These are phyloP conservation scores for human (Homo sapiens) DNA, from an alignment of 2,113 vertebrate species.

Conservation along the genomic window DNA sequence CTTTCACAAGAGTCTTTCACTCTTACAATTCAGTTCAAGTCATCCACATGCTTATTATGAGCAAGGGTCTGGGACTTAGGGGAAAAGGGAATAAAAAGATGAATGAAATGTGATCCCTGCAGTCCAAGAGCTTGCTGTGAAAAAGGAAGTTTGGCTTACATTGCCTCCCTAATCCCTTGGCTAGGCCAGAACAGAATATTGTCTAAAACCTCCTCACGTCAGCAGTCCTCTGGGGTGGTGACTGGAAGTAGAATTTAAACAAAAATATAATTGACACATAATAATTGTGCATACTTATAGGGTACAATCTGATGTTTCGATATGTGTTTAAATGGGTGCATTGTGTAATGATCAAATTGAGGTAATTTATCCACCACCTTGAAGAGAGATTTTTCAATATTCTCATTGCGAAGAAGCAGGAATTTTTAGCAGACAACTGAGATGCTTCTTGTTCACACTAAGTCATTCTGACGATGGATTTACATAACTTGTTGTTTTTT, in stretches of 20 bases:
- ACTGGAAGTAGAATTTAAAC: not conserved
- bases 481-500: not conserved
- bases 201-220: not conserved
- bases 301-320: not conserved
- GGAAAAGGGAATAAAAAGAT: not conserved
- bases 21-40: not conserved
- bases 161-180: not conserved
- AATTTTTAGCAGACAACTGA: not conserved
- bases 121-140: not conserved
- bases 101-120: not conserved
- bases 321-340: not conserved
- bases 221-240: not conserved
- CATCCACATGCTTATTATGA: conserved; percentile 25
- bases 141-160: not conserved
- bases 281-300: not conserved
- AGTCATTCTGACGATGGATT: not conserved
- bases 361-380: not conserved
- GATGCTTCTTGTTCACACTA: not conserved
- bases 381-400: not conserved
- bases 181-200: not conserved
- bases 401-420: not conserved
- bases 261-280: not conserved
- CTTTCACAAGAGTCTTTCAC: not conserved
- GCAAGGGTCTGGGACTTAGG: not conserved
- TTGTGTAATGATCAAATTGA: not conserved